Conservation (phyloP, 2,888 invertebrate species). For the Pocota personata region DNA sequence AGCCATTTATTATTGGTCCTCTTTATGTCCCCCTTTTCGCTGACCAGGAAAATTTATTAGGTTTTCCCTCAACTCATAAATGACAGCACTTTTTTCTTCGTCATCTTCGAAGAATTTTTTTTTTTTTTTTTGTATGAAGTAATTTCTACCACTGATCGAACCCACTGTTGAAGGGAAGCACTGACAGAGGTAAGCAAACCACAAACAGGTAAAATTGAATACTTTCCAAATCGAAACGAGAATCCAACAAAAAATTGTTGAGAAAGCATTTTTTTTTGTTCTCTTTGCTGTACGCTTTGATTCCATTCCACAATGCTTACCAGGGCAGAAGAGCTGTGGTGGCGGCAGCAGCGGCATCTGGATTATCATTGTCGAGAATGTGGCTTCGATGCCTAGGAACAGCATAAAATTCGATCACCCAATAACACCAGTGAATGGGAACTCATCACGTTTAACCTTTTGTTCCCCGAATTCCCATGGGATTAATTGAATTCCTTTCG, state of each 20-base stretch:
- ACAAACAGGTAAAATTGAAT: constrained; percentile 63
- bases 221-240: constrained; percentile 26
- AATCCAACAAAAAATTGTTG: constrained; percentile 23
- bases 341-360: constrained; percentile 46
- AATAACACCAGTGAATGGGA: constrained; percentile 63
- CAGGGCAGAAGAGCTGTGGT: constrained; percentile 19
- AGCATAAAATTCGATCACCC: constrained; percentile 72
- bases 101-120: neutral
- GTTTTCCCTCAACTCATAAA: neutral
- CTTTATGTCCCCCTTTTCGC: neutral
- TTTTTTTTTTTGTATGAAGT: neutral
- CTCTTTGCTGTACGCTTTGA: constrained; percentile 12
- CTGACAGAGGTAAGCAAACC: constrained; percentile 20
- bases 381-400: constrained; percentile 44
- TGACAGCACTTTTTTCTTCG: neutral
- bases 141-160: constrained; percentile 20
- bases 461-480: constrained; percentile 69
- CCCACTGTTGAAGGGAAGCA: constrained; percentile 14
- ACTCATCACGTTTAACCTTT: constrained; percentile 74
- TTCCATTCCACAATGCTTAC: constrained; percentile 13
- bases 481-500: constrained; percentile 73
- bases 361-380: constrained; percentile 62
- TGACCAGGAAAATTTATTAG: constrained; percentile 24
- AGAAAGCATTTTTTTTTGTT: constrained; percentile 28
- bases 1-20: constrained; percentile 3